Evolutionary conservation across 64 coral and sea anemone species (phyloP), one percentile per base, ranked within the genome.

Genomic region (Anthopleura sola): DNA sequence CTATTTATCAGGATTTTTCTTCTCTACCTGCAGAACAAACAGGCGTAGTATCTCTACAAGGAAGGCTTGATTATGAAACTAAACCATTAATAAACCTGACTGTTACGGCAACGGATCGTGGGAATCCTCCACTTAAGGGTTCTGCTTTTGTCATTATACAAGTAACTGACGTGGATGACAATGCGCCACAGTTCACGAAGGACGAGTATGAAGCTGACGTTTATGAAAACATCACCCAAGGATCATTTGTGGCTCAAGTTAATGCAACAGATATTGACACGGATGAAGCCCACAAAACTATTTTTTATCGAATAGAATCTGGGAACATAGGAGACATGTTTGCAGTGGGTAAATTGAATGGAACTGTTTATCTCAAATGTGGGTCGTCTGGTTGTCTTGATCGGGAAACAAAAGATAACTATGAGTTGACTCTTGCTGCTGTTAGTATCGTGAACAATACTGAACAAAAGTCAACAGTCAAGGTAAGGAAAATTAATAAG

Each of bases 181-280:
- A 99, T 46, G 89, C 97, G 15, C 97, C 97, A 17, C 84, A 87
- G 26, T 99, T 99, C 78, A 54, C 69, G 55, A 47, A 92, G 28
- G 31, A 55, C 28, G 29, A 55, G 23, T 99, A 94, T 36, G 24
- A 83, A 6, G 90, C 85, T 4, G 39, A 46, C 26, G 32, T 99
- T 32, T 64, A 89, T 5, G 97, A 99, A 37, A 99, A 99, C 51
- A 89, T 92, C 14, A 90, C 89, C 33, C 80, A 76, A 28, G 83
- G 93, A 17, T 82, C 75, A 28, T 79, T 88, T 26, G 90, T 99
- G 49, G 55, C 66, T 54, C 92, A 94, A 60, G 87, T 95, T 3
- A 99, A 99, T 75, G 97, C 97, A 0, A 90, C 90, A 34, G 97
- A 99, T 55, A 68, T 84, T 8, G 97, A 99, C 49, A 86, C 80